Evolutionary conservation across 2,113 vertebrate species (phyloP).

Genomic region (Emydocephalus ijimae): DNA sequence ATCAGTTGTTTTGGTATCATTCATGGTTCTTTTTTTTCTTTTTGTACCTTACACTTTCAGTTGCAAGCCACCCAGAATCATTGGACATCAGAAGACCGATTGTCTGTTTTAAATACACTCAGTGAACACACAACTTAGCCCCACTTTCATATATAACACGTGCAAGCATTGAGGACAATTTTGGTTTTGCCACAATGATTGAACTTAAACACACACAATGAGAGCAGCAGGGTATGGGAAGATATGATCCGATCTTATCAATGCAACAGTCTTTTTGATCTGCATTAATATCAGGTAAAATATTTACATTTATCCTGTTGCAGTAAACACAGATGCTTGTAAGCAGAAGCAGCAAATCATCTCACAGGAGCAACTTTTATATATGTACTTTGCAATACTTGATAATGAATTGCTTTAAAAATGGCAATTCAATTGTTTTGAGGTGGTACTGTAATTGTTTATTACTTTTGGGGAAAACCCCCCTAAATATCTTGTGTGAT

Average conservation of each 20-base stretch:
- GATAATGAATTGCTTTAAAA: constrained; percentile 38
- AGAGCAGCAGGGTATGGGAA: constrained; percentile 11
- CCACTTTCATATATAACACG: constrained; percentile 5
- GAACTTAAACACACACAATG: constrained; percentile 47
- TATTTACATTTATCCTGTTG: constrained; percentile 12
- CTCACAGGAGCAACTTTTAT: neutral
- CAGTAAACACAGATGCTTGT: neutral
- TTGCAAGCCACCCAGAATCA: neutral
- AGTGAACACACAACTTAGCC: constrained; percentile 32
- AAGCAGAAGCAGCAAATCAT: constrained; percentile 41
- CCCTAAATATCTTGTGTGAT: neutral
- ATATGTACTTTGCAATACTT: neutral
- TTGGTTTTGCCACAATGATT: constrained; percentile 70
- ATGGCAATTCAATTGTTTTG: neutral
- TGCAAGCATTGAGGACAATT: constrained; percentile 46
- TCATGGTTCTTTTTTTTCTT: neutral
- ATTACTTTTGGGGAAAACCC: neutral
- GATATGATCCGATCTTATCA: constrained; percentile 54
- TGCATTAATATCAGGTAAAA: constrained; percentile 47
- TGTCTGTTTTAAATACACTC: neutral
- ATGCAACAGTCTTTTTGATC: constrained; percentile 54
- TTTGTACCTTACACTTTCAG: neutral
- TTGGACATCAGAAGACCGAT: neutral
- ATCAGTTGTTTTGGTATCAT: neutral
- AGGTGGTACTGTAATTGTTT: neutral